Conservation (phyloP, 2,113 vertebrate genomes). For the Poeciliopsis retropinna region DNA sequence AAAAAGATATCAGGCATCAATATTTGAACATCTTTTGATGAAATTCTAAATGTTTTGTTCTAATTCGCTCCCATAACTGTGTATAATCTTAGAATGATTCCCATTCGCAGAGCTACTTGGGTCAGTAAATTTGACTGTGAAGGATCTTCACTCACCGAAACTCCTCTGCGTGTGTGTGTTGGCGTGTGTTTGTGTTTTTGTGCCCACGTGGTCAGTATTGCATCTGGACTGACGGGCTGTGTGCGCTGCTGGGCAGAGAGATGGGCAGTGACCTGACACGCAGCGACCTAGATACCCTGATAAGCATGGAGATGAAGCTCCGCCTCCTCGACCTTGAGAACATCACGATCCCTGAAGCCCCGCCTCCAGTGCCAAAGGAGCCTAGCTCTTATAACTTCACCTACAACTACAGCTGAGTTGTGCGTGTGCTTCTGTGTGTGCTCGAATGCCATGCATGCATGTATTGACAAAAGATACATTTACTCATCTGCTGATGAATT, state of each 20-base stretch:
- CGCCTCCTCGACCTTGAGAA: constrained; percentile 97
- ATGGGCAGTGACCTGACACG: constrained; percentile 97
- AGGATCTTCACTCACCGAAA: neutral
- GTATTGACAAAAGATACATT: constrained; percentile 26
- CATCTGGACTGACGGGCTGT: constrained; percentile 96
- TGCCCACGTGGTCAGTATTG: constrained; percentile 84
- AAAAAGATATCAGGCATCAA: too few relatives aligned
- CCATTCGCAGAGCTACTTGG: neutral
- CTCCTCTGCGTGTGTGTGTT: constrained; percentile 24
- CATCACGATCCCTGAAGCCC: constrained; percentile 93
- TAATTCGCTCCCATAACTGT: too few relatives aligned
- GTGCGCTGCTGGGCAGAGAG: constrained; percentile 93
- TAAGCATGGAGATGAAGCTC: constrained; percentile 99
- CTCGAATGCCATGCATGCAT: constrained; percentile 39
- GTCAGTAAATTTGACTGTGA: neutral
- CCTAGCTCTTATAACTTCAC: constrained; percentile 98
- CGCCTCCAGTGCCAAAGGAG: constrained; percentile 94
- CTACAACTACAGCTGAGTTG: constrained; percentile 94
- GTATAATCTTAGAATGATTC: neutral
- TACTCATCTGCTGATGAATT: constrained; percentile 24
- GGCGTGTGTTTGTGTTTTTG: neutral
- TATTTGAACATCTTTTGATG: too few relatives aligned
- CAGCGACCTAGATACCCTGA: constrained; percentile 95
- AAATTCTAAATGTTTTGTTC: too few relatives aligned
- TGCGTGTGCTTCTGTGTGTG: constrained; percentile 28